These are phyloP conservation scores for Microchirus variegatus DNA, from an alignment of 2,797 vertebrate species.

Conservation along the genomic window DNA sequence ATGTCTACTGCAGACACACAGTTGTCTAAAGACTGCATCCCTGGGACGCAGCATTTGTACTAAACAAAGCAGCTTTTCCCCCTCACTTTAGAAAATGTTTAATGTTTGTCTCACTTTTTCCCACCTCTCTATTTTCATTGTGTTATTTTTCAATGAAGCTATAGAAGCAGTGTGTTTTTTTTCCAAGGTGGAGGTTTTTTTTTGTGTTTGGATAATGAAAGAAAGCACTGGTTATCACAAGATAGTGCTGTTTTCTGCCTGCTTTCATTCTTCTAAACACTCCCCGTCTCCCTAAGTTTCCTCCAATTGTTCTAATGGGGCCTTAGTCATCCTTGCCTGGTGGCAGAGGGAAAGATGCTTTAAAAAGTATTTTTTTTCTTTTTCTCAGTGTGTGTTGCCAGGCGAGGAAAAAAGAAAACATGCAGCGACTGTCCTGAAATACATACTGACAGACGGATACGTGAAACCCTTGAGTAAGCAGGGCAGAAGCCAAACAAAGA, in stretches of 20 bases:
- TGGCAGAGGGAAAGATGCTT: conserved; percentile 77
- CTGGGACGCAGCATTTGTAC: conserved; percentile 81
- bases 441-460: conserved; percentile 48
- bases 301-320: conserved; percentile 83
- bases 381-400: conserved; percentile 64
- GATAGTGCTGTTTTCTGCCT: conserved; percentile 76
- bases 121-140: conserved; percentile 55
- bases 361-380: conserved; percentile 65
- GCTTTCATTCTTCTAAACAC: conserved; percentile 78
- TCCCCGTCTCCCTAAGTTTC: conserved; percentile 81
- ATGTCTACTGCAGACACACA: conserved; percentile 90
- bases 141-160: conserved; percentile 68
- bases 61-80: conserved; percentile 84
- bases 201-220: conserved; percentile 71
- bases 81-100: conserved; percentile 77
- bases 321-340: conserved; percentile 79
- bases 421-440: conserved; percentile 66
- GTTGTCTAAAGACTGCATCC: conserved; percentile 90
- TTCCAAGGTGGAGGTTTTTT: conserved; percentile 72
- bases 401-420: conserved; percentile 77
- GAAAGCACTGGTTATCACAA: conserved; percentile 74
- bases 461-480: conserved; percentile 57
- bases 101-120: conserved; percentile 59
- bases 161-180: conserved; percentile 52
- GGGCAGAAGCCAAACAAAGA: conserved; percentile 64